Conservation (phyloP, 2,113 vertebrate species). For the Taxidea taxus region DNA sequence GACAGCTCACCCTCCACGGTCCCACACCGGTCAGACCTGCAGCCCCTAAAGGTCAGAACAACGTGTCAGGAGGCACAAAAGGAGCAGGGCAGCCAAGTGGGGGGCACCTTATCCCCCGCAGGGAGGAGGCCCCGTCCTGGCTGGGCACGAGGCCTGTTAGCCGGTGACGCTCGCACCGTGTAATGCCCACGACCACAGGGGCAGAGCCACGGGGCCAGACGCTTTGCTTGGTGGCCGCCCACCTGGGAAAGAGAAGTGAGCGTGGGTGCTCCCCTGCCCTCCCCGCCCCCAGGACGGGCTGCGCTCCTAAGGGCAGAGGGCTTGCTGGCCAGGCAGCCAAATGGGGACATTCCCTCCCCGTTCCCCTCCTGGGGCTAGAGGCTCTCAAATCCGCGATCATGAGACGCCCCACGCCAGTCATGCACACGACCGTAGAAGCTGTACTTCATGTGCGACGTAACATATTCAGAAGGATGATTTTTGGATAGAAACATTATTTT, state of each 20-base stretch:
- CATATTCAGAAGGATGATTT: neutral
- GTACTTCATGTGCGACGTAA: neutral
- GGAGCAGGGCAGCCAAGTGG: fast-evolving
- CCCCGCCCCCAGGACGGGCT: fast-evolving
- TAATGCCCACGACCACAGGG: neutral
- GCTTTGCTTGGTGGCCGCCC: neutral
- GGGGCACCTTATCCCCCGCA: neutral
- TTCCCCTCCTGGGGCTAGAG: neutral
- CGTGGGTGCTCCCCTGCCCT: neutral
- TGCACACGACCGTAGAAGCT: neutral
- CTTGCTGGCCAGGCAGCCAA: neutral
- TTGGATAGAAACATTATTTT: neutral
- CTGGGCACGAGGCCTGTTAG: fast-evolving
- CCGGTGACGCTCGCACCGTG: neutral
- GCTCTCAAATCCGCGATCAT: fast-evolving
- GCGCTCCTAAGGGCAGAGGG: neutral
- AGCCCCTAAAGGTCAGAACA: neutral
- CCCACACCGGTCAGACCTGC: fast-evolving
- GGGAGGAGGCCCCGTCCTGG: fast-evolving
- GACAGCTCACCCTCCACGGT: fast-evolving
- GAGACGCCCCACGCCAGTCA: neutral
- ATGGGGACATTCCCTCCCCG: neutral
- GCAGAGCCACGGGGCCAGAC: neutral
- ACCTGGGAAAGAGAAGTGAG: no score
- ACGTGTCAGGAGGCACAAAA: fast-evolving